Evolutionary conservation across 2,113 vertebrate genomes (phyloP), one percentile per base, ranked within the genome.

Genomic region (Anguilla japonica): DNA sequence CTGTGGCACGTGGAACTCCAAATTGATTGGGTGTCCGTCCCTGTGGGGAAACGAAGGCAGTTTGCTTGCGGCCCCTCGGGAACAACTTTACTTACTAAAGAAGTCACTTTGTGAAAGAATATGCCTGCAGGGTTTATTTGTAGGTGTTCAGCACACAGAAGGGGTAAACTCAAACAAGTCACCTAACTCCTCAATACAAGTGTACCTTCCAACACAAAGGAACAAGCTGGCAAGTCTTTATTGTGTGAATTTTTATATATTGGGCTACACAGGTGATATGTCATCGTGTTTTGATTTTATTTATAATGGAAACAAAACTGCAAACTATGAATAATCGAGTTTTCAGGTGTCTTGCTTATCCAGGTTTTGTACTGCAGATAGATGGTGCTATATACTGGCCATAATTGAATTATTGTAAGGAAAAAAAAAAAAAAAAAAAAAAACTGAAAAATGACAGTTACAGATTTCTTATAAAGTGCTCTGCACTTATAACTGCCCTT

Each of bases 111-210:
- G 89, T 91, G 91, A 90, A 88, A 88, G 86, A 88, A 87, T 88
- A 91, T 90, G 91, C 90, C 91, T 90, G 89, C 89, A 88, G 89
- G 90, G 90, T 87, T 91, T 91, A 91, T 90, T 90, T 89, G 90
- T 91, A 92, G 91, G 89, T 91, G 89, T 91, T 90, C 87, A 84
- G 85, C 87, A 85, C 82, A 87, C 88, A 89, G 87, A 86, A 89
- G 82, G 81, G 88, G 89, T 85, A 90, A 89, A 88, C 85, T 87
- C 88, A 84, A 87, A 91, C 86, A 85, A 90, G 87, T 87, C 89
- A 89, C 88, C 83, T 90, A 87, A 87, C 85, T 89, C 89, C 89
- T 86, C 88, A 89, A 88, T 87, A 87, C 71, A 86, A 86, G 81
- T 86, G 79, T 88, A 87, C 87, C 81, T 84, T 88, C 85, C 79